Conservation (phyloP, 1,140 invertebrate genomes). For the Bombus confusus region DNA sequence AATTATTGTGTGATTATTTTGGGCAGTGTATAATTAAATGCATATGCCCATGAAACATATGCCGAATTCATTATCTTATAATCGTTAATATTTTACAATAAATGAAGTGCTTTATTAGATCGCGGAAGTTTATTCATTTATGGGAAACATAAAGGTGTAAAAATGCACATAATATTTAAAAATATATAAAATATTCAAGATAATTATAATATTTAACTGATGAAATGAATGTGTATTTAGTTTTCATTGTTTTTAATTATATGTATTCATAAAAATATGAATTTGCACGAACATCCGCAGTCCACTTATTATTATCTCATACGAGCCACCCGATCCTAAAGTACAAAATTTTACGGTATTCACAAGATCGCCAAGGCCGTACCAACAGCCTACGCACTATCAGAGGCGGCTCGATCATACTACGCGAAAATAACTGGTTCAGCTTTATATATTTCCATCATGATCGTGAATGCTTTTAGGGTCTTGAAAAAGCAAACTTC, state of each 20-base stretch:
- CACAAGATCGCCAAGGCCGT: conserved; percentile 33
- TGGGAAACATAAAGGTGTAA: not conserved
- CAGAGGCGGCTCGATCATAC: conserved; percentile 16
- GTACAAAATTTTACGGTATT: conserved; percentile 15
- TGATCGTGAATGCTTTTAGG: not conserved
- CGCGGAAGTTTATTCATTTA: not conserved
- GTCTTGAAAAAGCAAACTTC: not conserved
- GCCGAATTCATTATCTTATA: not conserved
- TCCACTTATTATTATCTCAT: not conserved
- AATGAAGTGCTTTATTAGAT: not conserved
- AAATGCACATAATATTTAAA: not conserved
- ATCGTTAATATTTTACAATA: not conserved
- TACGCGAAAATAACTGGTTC: conserved; percentile 54
- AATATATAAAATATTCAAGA: no score
- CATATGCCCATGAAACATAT: not conserved
- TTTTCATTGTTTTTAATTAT: not conserved
- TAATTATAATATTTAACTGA: no score
- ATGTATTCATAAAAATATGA: not conserved
- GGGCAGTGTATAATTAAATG: not conserved
- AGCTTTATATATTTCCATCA: conserved; percentile 24
- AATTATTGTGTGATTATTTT: not conserved
- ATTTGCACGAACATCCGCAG: not conserved
- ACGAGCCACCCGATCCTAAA: not conserved
- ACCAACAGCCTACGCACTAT: conserved; percentile 29
- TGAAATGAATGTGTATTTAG: not conserved